Percentiles rank a stretch among this genome's conserved stretches.
phyloP scores from a whole-genome alignment of 2,797 vertebrate species.

The Glyptemys insculpta region DNA sequence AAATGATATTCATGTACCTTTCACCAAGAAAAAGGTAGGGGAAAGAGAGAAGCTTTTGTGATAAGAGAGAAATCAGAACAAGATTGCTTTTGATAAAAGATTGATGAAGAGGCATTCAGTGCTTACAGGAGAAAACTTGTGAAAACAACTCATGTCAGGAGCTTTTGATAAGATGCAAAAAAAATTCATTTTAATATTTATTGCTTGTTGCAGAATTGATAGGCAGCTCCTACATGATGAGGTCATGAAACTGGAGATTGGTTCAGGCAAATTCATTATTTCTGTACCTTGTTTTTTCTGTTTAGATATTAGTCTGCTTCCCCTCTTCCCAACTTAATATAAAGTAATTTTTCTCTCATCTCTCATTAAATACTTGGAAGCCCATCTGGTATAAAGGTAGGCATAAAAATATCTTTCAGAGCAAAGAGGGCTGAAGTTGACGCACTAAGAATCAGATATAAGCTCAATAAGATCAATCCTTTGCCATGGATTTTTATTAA shows the following conservation, averaged over 20 bases:
- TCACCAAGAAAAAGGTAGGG: conserved; percentile 57
- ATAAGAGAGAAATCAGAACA: conserved; percentile 75
- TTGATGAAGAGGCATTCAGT: conserved; percentile 76
- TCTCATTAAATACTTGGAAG: conserved; percentile 68
- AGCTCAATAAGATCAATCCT: conserved; percentile 50
- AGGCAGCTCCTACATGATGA: conserved; percentile 68
- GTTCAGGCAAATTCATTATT: conserved; percentile 79
- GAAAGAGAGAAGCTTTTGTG: conserved; percentile 37
- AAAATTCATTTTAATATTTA: conserved; percentile 80
- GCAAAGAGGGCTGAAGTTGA: conserved; percentile 20
- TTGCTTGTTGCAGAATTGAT: conserved; percentile 71
- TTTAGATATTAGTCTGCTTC: conserved; percentile 71
- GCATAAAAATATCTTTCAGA: conserved; percentile 64
- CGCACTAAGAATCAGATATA: conserved; percentile 16
- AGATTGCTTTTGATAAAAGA: conserved; percentile 80
- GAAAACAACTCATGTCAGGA: conserved; percentile 79
- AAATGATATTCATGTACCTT: conserved; percentile 77
- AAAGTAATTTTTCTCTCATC: conserved; percentile 77
- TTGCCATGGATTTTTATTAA: conserved; percentile 51
- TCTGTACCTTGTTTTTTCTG: conserved; percentile 64
- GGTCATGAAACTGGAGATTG: conserved; percentile 74
- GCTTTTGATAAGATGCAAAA: conserved; percentile 78
- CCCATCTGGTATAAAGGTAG: conserved; percentile 44
- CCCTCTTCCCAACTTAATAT: conserved; percentile 34
- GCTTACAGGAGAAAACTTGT: conserved; percentile 71